Evolutionary conservation across 64 coral and sea anemone species (phyloP).

Genomic region (Exaiptasia diaphana): DNA sequence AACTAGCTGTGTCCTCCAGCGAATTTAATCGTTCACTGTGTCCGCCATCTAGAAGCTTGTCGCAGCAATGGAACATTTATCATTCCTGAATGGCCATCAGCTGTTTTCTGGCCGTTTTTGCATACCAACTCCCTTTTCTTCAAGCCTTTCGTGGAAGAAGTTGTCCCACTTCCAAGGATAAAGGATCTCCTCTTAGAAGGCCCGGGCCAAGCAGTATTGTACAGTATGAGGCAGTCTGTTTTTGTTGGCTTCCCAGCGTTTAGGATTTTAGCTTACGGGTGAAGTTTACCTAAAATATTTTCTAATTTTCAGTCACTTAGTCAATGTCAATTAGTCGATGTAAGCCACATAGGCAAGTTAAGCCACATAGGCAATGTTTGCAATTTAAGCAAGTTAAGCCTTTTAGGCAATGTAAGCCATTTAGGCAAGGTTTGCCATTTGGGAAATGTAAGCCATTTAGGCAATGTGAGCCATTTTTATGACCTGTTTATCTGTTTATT

Average conservation of each 20-base stretch:
- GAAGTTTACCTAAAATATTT: background rate
- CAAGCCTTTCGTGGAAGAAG: constrained; percentile 48
- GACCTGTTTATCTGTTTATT: background rate
- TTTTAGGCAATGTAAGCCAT: background rate
- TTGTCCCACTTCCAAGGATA: constrained; percentile 32
- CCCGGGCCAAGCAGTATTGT: constrained; percentile 47
- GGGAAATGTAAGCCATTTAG: background rate
- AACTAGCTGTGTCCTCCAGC: constrained; percentile 60
- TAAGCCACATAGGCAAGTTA: background rate
- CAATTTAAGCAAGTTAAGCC: background rate
- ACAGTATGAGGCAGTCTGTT: constrained; percentile 14
- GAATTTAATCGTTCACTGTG: constrained; percentile 27
- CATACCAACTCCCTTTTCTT: constrained; percentile 17
- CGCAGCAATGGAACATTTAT: constrained; percentile 27
- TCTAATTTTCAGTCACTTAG: background rate
- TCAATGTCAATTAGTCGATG: background rate
- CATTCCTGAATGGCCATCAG: constrained; percentile 35
- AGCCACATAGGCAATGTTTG: background rate
- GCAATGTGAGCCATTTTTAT: background rate
- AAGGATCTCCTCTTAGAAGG: constrained; percentile 49
- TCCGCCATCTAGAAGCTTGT: constrained; percentile 11
- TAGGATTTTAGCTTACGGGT: constrained; percentile 44
- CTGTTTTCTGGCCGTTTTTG: constrained; percentile 52
- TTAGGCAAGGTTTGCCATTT: background rate
- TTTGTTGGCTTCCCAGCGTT: constrained; percentile 50